These are phyloP conservation scores for Shinisaurus crocodilurus DNA, from an alignment of 2,113 vertebrate genomes.

Conservation along the genomic window DNA sequence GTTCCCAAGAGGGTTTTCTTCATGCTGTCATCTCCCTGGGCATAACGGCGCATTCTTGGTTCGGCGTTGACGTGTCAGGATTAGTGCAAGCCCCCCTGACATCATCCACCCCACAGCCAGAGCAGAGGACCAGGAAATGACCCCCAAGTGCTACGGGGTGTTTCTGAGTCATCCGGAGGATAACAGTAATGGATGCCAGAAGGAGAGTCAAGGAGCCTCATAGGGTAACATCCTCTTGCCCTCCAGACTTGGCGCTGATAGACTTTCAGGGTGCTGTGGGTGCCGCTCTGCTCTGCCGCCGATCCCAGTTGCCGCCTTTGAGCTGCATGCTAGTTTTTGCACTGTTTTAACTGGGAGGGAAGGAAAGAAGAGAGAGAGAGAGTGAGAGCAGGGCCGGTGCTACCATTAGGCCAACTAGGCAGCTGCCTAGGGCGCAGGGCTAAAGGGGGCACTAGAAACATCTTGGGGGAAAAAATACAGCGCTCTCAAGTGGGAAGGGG, in stretches of 20 bases:
- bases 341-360: too few species aligned
- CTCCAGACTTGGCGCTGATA: background rate
- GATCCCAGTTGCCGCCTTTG: too few species aligned
- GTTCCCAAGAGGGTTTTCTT: slow-evolving; percentile 57
- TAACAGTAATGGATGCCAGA: slow-evolving; percentile 35
- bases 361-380: too few species aligned
- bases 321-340: too few species aligned
- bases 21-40: slow-evolving; percentile 55
- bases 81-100: slow-evolving; percentile 55
- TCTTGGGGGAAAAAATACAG: too few species aligned
- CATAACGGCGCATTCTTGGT: slow-evolving; percentile 46
- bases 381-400: too few species aligned
- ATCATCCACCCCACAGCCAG: slow-evolving; percentile 39
- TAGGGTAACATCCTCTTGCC: slow-evolving; percentile 41
- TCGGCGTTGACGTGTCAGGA: slow-evolving; percentile 51
- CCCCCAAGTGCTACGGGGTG: background rate
- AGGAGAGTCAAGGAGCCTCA: slow-evolving; percentile 41
- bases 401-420: too few species aligned
- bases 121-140: slow-evolving; percentile 42
- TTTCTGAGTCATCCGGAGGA: slow-evolving; percentile 26
- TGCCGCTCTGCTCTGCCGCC: too few species aligned
- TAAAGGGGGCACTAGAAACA: too few species aligned
- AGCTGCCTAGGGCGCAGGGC: too few species aligned
- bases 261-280: too few species aligned
- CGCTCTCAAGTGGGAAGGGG: too few species aligned